Base-by-base conservation (phyloP, 2,888 invertebrate species). In the Phorcus lineatus region DNA sequence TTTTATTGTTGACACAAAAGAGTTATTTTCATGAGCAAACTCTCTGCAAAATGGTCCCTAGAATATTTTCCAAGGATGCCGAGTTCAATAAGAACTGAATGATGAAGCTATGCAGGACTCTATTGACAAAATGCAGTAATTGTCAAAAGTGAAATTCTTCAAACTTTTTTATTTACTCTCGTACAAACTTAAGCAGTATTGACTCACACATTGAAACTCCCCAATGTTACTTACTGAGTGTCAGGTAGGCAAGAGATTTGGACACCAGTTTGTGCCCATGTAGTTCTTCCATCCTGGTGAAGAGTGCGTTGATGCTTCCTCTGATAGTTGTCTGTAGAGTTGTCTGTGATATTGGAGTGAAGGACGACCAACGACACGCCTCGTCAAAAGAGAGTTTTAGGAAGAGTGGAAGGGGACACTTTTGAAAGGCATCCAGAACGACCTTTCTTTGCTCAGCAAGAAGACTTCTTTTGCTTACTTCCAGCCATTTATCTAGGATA, bases 371-470 rank as follows among this genome's bases (percentile, higher is more conserved):
- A 1, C 83, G 54, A 2, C 82, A 74, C 1, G 90, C 86, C 47
- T 86, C 87, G 74, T 86, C 86, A 80, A 88, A 86, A n/a, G 85
- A 83, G 6, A 90, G 83, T 77, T 88, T 88, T 67, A 88, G 74
- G 78, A 82, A 88, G 13, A 90, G 82, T 9, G 89, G 88, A 9
- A 87, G 40, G 0, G 89, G 86, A 55, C 86, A 85, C 9, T 82
- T 47, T 0, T 82, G 40, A 31, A 84, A 86, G 28, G 84, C 79
- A 0, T 78, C n/a, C 52, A 83, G 16, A 13, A 89, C 55, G 17
- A 75, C 28, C 1, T 77, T 17, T n/a, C 75, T 70, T 80, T 89
- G 89, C 1, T 62, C 31, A 1, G 17, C 7, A 13, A 85, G 86
- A 28, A 89, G 77, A 2, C 78, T 83, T n/a, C 88, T 74, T 1